Conservation (phyloP, 2,888 invertebrate species). For the Idaea dimidiata region DNA sequence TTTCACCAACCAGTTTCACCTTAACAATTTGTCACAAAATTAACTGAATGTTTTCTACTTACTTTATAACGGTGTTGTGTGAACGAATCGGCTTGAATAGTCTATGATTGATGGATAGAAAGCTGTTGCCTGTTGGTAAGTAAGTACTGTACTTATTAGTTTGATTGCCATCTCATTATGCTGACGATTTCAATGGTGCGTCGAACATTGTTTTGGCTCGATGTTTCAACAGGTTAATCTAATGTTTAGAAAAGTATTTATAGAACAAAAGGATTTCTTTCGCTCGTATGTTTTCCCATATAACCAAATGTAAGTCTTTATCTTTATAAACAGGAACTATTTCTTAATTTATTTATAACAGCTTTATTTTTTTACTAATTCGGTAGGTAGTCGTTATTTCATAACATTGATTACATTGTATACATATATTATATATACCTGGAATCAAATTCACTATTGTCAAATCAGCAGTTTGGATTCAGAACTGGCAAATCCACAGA, state of each 20-base stretch:
- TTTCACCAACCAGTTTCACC: conserved; percentile 37
- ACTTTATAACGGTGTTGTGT: conserved; percentile 55
- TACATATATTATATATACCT: too few relatives aligned
- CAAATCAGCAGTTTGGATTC: too few relatives aligned
- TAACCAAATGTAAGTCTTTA: too few relatives aligned
- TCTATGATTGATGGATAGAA: conserved; percentile 71
- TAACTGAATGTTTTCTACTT: conserved; percentile 37
- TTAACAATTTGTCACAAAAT: conserved; percentile 46
- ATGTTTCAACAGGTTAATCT: conserved; percentile 4
- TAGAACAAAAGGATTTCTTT: neutral
- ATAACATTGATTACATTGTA: too few relatives aligned
- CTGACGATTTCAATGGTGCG: conserved; percentile 25
- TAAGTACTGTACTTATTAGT: conserved; percentile 40
- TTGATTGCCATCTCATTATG: conserved; percentile 38
- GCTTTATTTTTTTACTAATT: too few relatives aligned
- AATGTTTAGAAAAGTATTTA: neutral
- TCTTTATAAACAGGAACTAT: too few relatives aligned
- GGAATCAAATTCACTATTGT: too few relatives aligned
- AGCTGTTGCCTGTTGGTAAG: conserved; percentile 54
- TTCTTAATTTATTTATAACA: too few relatives aligned
- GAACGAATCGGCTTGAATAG: conserved; percentile 59
- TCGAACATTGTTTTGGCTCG: conserved; percentile 19
- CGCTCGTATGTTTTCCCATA: too few relatives aligned
- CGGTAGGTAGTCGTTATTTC: too few relatives aligned
- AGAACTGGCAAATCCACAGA: too few relatives aligned